A percentile compares a stretch with the other conserved stretches of the same genome.
Conservation (phyloP, 1,140 invertebrate genomes). For the Drosophila biarmipes region DNA sequence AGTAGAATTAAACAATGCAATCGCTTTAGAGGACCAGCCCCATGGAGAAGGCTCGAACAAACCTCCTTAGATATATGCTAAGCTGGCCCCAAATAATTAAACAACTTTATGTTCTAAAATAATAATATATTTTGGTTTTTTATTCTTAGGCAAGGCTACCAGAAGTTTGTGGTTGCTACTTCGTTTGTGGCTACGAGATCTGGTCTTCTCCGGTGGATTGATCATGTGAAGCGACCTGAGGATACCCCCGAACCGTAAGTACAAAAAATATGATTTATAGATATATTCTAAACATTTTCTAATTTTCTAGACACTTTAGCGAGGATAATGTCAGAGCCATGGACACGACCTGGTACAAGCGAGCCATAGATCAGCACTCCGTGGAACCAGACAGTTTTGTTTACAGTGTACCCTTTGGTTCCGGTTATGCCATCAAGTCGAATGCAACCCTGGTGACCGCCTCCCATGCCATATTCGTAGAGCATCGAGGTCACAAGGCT, state of each 20-base stretch:
- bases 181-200: conserved; percentile 96
- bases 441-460: conserved; percentile 91
- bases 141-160: conserved; percentile 91
- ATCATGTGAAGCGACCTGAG: conserved; percentile 86
- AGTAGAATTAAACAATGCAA: conserved; percentile 51
- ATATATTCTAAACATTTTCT: background rate
- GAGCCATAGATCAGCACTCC: conserved; percentile 95
- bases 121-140: conserved; percentile 45
- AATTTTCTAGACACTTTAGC: conserved; percentile 90
- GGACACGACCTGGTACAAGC: conserved; percentile 96
- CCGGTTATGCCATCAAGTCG: conserved; percentile 87
- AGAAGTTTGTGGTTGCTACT: conserved; percentile 92
- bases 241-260: conserved; percentile 88
- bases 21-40: conserved; percentile 52
- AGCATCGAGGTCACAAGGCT: conserved; percentile 92
- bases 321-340: conserved; percentile 92
- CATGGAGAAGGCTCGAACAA: conserved; percentile 32
- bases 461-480: conserved; percentile 95
- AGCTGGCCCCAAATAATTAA: conserved; percentile 5
- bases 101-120: background rate
- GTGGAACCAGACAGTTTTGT: conserved; percentile 95
- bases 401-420: conserved; percentile 95
- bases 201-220: conserved; percentile 94
- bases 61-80: conserved; percentile 14
- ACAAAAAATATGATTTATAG: background rate